Base-by-base conservation (phyloP, 2,797 vertebrate genomes). In the Poeciliopsis infans region DNA sequence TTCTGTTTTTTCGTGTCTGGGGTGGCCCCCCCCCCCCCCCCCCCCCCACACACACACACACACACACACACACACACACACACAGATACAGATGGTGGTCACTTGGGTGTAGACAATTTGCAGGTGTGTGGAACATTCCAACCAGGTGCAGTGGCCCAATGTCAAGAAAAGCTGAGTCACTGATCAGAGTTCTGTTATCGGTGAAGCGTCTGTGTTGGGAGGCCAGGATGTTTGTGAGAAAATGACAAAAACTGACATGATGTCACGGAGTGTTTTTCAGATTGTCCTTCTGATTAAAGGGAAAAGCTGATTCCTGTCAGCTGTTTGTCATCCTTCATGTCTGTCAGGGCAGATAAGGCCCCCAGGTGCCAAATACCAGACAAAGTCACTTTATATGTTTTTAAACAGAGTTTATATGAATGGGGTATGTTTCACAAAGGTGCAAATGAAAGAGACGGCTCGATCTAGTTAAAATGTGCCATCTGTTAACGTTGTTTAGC, bases 51-150 rank as follows among this genome's bases (percentile, higher is more conserved):
- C 47, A 33, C 33, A 2, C 33, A 33, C 33, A 33, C 36, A 23
- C 20, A 20, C 47, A 4, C 43, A 45, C 45, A 1, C 12, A 0
- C 45, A 13, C 45, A 8, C 49, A 3, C 49, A 23, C 49, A 3
- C 7, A 25, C 7, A 11, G 1, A n/a, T 11, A 46, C 80, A 85
- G 77, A 74, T 83, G 88, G 85, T 39, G 87, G 88, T 79, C 79
- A 84, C 82, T 80, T 66, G 61, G 23, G 79, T 49, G 43, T 75
- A 81, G 80, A 87, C 80, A 76, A 13, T 88, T 92, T 75, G 59
- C 90, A 91, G 89, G 86, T 93, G 90, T 87, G 88, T 86, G 88
- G 69, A 84, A 93, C 72, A 86, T 92, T 90, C 86, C 81, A 28
- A 6, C 72, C 85, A 92, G 85, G 85, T 91, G 83, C 55, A 76